These are phyloP conservation scores for Mesitornis unicolor DNA, from an alignment of 2,113 vertebrate genomes.

Conservation along the genomic window DNA sequence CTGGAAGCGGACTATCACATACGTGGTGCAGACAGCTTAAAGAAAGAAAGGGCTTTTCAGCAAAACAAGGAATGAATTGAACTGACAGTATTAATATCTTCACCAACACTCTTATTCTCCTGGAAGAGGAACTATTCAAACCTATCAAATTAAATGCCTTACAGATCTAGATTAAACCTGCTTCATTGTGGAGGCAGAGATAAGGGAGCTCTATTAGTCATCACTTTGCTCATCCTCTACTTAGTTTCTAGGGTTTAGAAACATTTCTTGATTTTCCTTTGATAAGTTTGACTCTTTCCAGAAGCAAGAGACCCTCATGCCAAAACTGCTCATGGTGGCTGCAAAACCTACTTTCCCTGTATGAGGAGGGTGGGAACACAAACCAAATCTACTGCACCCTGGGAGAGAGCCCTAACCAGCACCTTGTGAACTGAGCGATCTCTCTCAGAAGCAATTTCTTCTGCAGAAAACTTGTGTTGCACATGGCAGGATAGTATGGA, in stretches of 20 bases:
- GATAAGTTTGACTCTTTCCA: not conserved
- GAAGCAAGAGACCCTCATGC: not conserved
- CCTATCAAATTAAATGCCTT: not conserved
- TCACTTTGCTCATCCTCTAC: not conserved
- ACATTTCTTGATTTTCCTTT: not conserved
- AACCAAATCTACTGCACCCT: fast-evolving
- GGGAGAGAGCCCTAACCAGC: not conserved
- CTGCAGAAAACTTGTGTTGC: not conserved
- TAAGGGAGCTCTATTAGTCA: not conserved
- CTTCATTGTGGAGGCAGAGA: not conserved
- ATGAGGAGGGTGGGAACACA: not conserved
- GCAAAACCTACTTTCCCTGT: not conserved
- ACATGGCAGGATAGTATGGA: not conserved
- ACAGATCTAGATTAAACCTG: not conserved
- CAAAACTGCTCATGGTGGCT: not conserved
- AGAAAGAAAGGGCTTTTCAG: not conserved
- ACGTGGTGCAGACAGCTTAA: not conserved
- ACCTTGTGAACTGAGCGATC: not conserved
- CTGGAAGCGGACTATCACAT: not conserved
- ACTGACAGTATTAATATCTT: not conserved
- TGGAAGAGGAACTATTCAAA: not conserved
- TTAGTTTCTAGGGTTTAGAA: not conserved
- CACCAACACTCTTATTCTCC: not conserved
- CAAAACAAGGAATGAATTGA: not conserved
- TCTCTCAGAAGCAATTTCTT: not conserved